These are phyloP conservation scores for Notothenia rossii DNA, from an alignment of 2,113 vertebrate species.

Conservation along the genomic window DNA sequence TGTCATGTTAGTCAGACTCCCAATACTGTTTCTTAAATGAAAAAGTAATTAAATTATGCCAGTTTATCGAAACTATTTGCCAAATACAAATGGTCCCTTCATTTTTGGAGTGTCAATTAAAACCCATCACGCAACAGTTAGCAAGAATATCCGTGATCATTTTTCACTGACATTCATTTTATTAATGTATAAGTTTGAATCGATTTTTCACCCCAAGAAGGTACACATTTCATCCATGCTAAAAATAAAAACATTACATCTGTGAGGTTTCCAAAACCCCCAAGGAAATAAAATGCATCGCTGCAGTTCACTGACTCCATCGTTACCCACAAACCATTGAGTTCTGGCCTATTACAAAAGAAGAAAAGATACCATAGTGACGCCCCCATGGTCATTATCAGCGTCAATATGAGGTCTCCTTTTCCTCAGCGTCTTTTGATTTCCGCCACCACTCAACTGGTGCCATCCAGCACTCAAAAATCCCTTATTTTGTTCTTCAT, in stretches of 20 bases:
- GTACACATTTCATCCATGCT: background rate
- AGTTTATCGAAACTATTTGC: background rate
- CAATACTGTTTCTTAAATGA: background rate
- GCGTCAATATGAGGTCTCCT: background rate
- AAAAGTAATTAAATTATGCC: background rate
- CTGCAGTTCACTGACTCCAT: background rate
- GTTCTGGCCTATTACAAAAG: background rate
- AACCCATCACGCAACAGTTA: too few relatives aligned
- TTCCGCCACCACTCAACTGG: background rate
- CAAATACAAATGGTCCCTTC: background rate
- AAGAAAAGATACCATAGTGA: background rate
- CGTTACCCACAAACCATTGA: background rate
- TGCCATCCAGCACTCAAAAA: background rate
- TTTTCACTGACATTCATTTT: too few relatives aligned
- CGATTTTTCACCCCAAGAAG: too few relatives aligned
- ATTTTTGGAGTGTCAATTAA: too few relatives aligned
- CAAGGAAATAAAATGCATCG: background rate
- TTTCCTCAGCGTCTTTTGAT: background rate
- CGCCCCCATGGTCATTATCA: background rate
- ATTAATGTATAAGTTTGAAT: too few relatives aligned
- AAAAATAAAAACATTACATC: too few relatives aligned
- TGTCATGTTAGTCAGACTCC: background rate
- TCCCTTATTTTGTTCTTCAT: background rate
- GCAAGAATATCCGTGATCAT: too few relatives aligned
- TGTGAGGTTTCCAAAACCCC: too few relatives aligned